Conservation (phyloP, 2,113 vertebrate genomes). For the Chloropsis hardwickii region DNA sequence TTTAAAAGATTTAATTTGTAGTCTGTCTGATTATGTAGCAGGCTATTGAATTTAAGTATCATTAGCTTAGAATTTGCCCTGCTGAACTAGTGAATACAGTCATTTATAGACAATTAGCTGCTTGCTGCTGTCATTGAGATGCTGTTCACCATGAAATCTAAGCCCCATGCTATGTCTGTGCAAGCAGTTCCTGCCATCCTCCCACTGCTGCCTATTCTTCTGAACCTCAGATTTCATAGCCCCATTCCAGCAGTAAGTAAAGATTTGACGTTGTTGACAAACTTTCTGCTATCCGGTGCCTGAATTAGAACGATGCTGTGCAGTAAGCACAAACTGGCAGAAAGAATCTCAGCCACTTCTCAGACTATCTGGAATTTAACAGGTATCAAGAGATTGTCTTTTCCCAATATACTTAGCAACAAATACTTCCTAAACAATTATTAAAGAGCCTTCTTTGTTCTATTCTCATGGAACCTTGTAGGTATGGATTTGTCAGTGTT, state of each 20-base stretch:
- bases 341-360: background rate
- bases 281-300: background rate
- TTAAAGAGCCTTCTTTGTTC: background rate
- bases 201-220: background rate
- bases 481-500: background rate
- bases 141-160: background rate
- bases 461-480: background rate
- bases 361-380: background rate
- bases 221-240: background rate
- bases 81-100: background rate
- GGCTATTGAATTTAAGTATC: background rate
- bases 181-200: background rate
- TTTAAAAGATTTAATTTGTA: background rate
- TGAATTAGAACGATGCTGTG: background rate
- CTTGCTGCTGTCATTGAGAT: background rate
- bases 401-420: background rate
- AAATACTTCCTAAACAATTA: background rate
- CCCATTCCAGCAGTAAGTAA: background rate
- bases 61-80: background rate
- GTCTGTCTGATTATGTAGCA: background rate
- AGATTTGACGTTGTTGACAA: background rate
- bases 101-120: constrained; percentile 5
- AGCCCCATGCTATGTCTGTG: background rate
- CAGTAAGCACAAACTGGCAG: background rate
- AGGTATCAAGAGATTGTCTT: background rate